Base-by-base conservation (phyloP, 2,113 vertebrate species). In the Lethenteron reissneri region DNA sequence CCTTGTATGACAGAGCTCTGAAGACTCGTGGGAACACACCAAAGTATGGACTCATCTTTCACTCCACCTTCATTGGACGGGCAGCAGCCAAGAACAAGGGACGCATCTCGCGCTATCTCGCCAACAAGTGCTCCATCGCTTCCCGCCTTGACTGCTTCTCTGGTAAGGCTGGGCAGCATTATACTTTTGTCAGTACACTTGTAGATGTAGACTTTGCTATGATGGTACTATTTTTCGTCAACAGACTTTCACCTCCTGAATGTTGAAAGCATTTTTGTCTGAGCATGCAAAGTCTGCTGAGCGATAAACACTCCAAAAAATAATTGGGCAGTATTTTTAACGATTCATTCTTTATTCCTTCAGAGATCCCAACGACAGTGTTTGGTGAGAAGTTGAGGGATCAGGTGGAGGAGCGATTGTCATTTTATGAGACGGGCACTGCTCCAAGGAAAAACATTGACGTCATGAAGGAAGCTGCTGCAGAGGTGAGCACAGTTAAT, bases 211-310 rank as follows among this genome's bases (percentile, higher is more conserved):
- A 77, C 74, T 80, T 85, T 75, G 86, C 92, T 0, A 10, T 95
- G 90, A 96, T 97, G 90, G 76, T 73, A 71, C 71, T 56, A 91
- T 96, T 96, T 97, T 97, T 97, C 91, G 90, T 96, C 92, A 95
- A 82, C 92, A 92, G 91, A 70, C 94, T 86, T 77, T 82, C 88
- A 86, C 79, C 74, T 70, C 21, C 21, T 83, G 89, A 87, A 81
- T 96, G 92, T 82, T 96, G 92, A 86, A 74, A 75, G 14, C 41
- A 41, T 1, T 9, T 17, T 58, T 75, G 73, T 71, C 92, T 96
- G 92, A 97, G 41, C 41, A 41, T 41, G 92, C 88, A 80, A 80
- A 80, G 80, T 75, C 21, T 69, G 72, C 56, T 2, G 3, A 15
- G 10, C 9, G 10, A 15, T 8, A 57, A 19, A 41, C 10, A 8